A percentile compares a stretch with the other conserved stretches of the same genome.
phyloP scores from a whole-genome alignment of 2,888 invertebrate species.

The Patella depressa region DNA sequence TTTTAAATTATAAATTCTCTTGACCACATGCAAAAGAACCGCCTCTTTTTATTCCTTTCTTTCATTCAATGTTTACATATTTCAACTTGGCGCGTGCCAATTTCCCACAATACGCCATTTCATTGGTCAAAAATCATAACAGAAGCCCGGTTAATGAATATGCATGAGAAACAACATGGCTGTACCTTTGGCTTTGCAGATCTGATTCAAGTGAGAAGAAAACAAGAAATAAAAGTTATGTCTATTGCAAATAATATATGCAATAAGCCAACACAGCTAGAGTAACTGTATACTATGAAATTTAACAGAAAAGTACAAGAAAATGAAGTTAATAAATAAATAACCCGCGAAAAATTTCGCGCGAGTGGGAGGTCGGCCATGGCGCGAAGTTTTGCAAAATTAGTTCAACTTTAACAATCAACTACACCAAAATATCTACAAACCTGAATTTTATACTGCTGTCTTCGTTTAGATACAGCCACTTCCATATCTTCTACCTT shows the following conservation, averaged over 20 bases:
- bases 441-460: slow-evolving; percentile 64
- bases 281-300: no score
- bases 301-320: no score
- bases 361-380: slow-evolving; percentile 17
- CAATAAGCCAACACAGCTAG: neutral
- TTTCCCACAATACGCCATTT: neutral
- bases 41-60: neutral
- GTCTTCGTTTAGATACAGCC: slow-evolving; percentile 49
- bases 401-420: neutral
- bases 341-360: slow-evolving; percentile 20
- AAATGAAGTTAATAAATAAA: no score
- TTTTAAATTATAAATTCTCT: no score
- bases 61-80: slow-evolving; percentile 10
- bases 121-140: neutral
- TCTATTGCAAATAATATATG: neutral
- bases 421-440: slow-evolving; percentile 13
- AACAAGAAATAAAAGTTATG: no score
- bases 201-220: no score
- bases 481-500: slow-evolving; percentile 55
- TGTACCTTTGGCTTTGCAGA: neutral
- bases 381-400: slow-evolving; percentile 20
- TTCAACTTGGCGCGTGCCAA: slow-evolving; percentile 9
- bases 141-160: slow-evolving; percentile 6
- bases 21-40: no score
- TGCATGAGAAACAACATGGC: slow-evolving; percentile 10